These are phyloP conservation scores for Macrotus californicus DNA, from an alignment of 2,113 vertebrate genomes.

Conservation along the genomic window DNA sequence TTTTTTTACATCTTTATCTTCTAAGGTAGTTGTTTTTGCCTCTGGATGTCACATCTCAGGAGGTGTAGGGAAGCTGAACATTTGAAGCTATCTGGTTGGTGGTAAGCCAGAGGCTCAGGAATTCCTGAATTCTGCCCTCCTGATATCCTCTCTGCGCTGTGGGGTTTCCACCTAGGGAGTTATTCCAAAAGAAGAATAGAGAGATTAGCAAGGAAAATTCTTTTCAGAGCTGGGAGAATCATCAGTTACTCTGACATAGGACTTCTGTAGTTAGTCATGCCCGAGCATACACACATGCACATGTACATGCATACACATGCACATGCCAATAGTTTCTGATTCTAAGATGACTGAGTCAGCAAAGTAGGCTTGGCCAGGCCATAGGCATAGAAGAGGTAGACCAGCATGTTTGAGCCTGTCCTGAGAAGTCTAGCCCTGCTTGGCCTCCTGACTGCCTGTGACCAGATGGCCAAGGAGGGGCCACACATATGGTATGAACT, in stretches of 20 bases:
- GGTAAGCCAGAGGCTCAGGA: background rate
- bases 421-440: background rate
- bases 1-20: background rate
- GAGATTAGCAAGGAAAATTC: background rate
- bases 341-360: background rate
- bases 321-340: background rate
- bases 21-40: background rate
- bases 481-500: background rate
- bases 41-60: background rate
- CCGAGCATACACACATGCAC: background rate
- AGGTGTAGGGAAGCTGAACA: background rate
- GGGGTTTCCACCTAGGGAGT: background rate
- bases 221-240: background rate
- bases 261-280: background rate
- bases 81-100: background rate
- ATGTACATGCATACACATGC: background rate
- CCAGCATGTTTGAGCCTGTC: background rate
- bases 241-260: background rate
- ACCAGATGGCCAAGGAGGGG: background rate
- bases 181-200: background rate
- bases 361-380: background rate
- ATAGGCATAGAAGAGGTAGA: background rate
- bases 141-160: background rate
- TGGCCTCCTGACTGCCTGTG: background rate
- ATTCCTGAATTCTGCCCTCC: background rate